Evolutionary conservation across 2,113 vertebrate species (phyloP), one percentile per base, ranked within the genome.

Genomic region (Pholis gunnellus): DNA sequence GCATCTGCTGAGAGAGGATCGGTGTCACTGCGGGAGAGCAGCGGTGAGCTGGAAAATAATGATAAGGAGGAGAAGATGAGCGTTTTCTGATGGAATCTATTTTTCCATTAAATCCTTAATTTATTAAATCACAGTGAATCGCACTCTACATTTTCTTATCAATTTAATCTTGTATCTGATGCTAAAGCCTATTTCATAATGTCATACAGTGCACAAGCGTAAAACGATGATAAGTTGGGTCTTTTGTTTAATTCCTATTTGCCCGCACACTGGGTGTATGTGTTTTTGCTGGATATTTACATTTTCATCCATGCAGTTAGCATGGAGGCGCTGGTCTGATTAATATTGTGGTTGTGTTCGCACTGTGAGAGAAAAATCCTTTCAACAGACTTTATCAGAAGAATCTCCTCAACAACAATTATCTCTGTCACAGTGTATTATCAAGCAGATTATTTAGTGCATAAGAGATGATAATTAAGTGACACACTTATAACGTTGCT

Each of bases 41-140:
- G 31, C 44, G n/a, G 44, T 5, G 22, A 29, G 50, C 14, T 76
- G 29, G 48, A 18, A 56, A 64, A 57, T 50, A 18, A 57, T 20
- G 27, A 38, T 56, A 2, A 15, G 4, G 54, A 40, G 25, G 71
- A 54, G 71, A 54, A 34, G 2, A 27, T 0, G 9, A 65, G 74
- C 20, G 15, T 66, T 65, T 67, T 42, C 52, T 81, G 59, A 77
- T 50, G 78, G 44, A 83, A 82, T 14, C 36, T 66, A 75, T 29
- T 72, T 44, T 66, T 44, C 34, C 75, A 46, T 25, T 10, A 54
- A 75, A 52, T 46, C 4, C 42, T 27, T 57, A 59, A 46, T 61
- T 34, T 67, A 77, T 72, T 50, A 57, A 40, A n/a, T 40, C 36
- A 65, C 63, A n/a, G 38, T 25, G 63, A 40, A 65, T 25, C 11